Conservation (phyloP, 1,140 invertebrate species). For the Drosophila erecta region DNA sequence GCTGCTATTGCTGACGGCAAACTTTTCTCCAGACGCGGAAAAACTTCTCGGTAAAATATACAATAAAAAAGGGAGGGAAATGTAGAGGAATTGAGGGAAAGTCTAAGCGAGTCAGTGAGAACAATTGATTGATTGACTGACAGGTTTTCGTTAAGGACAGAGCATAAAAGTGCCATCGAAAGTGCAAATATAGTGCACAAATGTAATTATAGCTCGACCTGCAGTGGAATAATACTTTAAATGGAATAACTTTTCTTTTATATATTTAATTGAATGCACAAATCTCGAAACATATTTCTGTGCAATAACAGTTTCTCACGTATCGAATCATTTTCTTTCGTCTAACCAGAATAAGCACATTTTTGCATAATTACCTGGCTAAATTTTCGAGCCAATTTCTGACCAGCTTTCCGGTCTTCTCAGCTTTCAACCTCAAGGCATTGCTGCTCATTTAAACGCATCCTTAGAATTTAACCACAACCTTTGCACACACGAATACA, state of each 20-base stretch:
- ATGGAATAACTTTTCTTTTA: too few species aligned
- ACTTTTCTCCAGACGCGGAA: conserved; percentile 55
- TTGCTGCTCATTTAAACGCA: conserved; percentile 71
- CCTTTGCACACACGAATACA: conserved; percentile 38
- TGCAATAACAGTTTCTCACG: too few species aligned
- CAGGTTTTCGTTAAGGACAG: conserved; percentile 22
- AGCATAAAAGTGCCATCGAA: conserved; percentile 38
- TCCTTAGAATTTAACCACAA: conserved; percentile 65
- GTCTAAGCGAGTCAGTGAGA: conserved; percentile 42
- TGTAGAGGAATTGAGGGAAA: conserved; percentile 2
- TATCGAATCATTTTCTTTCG: too few species aligned
- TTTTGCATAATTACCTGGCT: too few species aligned
- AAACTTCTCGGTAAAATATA: conserved; percentile 26
- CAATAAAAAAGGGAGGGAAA: not conserved
- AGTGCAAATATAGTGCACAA: conserved; percentile 50
- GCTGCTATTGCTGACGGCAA: conserved; percentile 61
- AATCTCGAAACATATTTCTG: too few species aligned
- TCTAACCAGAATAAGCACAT: not conserved
- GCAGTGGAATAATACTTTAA: conserved; percentile 2
- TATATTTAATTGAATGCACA: too few species aligned
- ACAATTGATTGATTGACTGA: conserved; percentile 76
- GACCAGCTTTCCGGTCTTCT: conserved; percentile 17
- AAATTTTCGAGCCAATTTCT: conserved; percentile 6
- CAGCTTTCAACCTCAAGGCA: conserved; percentile 54
- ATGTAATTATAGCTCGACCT: conserved; percentile 57